Evolutionary conservation across 2,113 vertebrate species (phyloP), one percentile per base, ranked within the genome.

Genomic region (Austrofundulus limnaeus): DNA sequence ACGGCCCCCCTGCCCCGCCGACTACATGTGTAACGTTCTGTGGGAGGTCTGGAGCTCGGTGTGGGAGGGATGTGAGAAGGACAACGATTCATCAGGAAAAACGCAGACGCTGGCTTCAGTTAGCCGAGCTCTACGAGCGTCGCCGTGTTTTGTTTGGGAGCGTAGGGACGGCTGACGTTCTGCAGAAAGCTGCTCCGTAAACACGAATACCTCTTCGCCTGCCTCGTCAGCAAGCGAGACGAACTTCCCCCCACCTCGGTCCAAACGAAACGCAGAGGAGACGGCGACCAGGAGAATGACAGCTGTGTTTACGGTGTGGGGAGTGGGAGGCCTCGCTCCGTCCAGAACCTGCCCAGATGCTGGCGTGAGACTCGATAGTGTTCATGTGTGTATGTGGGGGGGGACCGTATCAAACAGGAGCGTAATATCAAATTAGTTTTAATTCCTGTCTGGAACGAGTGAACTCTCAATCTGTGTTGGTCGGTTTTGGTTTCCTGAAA

Each of bases 271-370:
- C 54, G 42, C 60, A 38, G 63, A 68, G 64, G 65, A 70, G 54
- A 81, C 75, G 72, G 72, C 46, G 71, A 77, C 83, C 81, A 72
- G 72, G 46, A 88, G 82, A 84, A 82, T 72, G 76, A 84, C 86
- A 88, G 86, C 88, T 88, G 84, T 88, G 85, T 88, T 88, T 86
- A 55, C n/a, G 23, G 70, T 75, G 65, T 20, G 38, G 77, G 82
- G 73, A 77, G 69, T 74, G 80, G 70, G 68, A 80, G 66, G 67
- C 70, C 61, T 78, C 78, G 38, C 71, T 84, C 61, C 49, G 50
- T 73, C 78, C 73, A 24, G 50, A 71, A 75, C 67, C 81, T 48
- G 61, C 64, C 70, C 81, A 76, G 75, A 89, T 85, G 81, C 70
- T 85, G 2, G 37, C 7, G 46, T 54, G 85, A 3, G 75, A 87